phyloP scores from a whole-genome alignment of 64 coral and sea anemone genomes.

The Montipora sp. region DNA sequence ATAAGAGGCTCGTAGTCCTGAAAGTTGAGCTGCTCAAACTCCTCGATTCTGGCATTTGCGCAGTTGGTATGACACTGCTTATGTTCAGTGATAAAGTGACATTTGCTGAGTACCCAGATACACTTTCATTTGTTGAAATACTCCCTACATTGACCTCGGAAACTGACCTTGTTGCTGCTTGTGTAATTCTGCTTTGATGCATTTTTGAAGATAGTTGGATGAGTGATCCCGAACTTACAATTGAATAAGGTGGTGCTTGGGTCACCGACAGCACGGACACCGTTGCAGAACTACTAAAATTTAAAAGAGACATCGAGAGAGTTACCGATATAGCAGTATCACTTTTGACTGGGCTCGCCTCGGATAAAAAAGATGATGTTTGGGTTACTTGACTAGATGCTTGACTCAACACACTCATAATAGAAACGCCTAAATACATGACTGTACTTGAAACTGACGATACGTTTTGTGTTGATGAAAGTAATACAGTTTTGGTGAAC shows the following conservation, averaged over 20 bases:
- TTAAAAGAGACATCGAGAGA: neutral
- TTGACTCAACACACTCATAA: too few relatives aligned
- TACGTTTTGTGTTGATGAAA: neutral
- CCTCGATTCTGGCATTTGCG: neutral
- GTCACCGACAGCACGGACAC: too few relatives aligned
- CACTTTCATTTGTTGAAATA: neutral
- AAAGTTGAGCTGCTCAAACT: neutral
- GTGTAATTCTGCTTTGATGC: neutral
- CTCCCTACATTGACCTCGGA: neutral
- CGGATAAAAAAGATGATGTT: neutral
- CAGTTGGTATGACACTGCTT: neutral
- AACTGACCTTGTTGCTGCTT: neutral
- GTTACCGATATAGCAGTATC: neutral
- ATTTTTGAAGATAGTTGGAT: neutral
- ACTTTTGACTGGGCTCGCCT: neutral
- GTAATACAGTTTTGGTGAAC: neutral
- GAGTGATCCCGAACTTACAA: neutral
- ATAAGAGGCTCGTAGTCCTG: neutral
- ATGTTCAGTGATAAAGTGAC: neutral
- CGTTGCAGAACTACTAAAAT: neutral
- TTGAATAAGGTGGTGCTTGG: too few relatives aligned
- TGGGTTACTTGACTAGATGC: neutral
- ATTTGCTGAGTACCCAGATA: neutral
- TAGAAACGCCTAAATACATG: neutral
- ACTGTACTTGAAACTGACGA: neutral